phyloP scores from a whole-genome alignment of 2,888 invertebrate genomes.

The Metopia argyrocephala region DNA sequence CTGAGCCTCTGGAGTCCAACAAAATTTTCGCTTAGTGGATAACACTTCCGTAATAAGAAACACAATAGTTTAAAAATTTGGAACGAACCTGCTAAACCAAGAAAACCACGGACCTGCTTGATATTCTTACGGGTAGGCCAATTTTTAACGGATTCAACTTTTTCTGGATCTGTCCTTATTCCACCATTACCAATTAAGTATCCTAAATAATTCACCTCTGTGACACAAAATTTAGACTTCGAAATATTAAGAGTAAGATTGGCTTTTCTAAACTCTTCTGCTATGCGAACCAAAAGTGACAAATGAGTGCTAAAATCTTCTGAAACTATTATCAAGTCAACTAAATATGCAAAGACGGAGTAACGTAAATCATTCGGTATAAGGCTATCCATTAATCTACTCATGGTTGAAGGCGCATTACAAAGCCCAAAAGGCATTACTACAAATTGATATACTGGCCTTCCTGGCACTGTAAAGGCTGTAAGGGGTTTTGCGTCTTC shows the following conservation, averaged over 20 bases:
- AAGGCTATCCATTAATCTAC: constrained; percentile 50
- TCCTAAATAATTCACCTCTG: background rate
- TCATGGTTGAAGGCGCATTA: constrained; percentile 26
- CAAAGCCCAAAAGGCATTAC: constrained; percentile 53
- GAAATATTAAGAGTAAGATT: background rate
- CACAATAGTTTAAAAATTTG: too few relatives aligned
- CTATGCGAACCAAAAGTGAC: background rate
- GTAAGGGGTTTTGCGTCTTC: background rate
- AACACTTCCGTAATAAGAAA: background rate
- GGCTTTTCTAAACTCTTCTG: background rate
- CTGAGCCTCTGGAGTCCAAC: constrained; percentile 10
- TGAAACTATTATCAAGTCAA: too few relatives aligned
- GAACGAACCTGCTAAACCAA: background rate
- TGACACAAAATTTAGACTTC: background rate
- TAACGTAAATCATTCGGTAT: constrained; percentile 48
- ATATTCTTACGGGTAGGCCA: too few relatives aligned
- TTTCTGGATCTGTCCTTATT: too few relatives aligned
- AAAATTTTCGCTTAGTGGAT: constrained; percentile 10
- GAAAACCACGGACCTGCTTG: too few relatives aligned
- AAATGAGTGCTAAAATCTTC: too few relatives aligned
- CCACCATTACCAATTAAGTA: background rate
- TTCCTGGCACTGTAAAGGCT: background rate
- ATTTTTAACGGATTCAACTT: too few relatives aligned
- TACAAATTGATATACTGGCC: constrained; percentile 48
- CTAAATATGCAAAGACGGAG: constrained; percentile 16